These are phyloP conservation scores for Anolis carolinensis DNA, from an alignment of 2,113 vertebrate genomes.

Conservation along the genomic window DNA sequence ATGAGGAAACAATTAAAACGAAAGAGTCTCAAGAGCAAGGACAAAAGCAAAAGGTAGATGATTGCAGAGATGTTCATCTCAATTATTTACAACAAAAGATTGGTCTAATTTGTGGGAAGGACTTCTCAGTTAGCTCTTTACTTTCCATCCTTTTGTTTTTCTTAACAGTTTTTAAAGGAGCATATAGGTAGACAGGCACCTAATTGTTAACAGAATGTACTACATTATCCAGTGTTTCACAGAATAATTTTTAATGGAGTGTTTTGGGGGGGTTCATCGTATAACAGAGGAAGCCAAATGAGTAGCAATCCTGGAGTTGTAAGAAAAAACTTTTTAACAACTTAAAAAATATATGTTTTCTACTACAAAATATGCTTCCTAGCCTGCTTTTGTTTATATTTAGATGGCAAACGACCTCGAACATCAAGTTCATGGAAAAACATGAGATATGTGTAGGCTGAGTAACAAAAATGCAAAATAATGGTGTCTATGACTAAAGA, in stretches of 20 bases:
- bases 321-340: background rate
- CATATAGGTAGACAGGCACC: background rate
- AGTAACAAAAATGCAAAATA: background rate
- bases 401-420: background rate
- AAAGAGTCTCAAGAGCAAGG: conserved; percentile 19
- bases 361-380: background rate
- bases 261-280: background rate
- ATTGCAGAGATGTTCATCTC: conserved; percentile 11
- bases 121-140: background rate
- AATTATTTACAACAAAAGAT: conserved; percentile 36
- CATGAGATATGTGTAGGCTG: background rate
- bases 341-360: background rate
- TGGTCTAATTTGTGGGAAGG: background rate
- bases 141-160: conserved; percentile 9
- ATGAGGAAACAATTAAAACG: conserved; percentile 37
- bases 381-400: background rate
- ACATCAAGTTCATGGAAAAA: background rate
- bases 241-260: conserved; percentile 6
- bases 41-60: conserved; percentile 12
- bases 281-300: background rate
- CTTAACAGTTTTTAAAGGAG: background rate
- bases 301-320: background rate
- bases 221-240: background rate
- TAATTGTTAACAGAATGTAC: background rate
- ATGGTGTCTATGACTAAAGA: background rate